Base-by-base conservation (phyloP, 1,140 invertebrate species). In the Drosophila prosaltans region DNA sequence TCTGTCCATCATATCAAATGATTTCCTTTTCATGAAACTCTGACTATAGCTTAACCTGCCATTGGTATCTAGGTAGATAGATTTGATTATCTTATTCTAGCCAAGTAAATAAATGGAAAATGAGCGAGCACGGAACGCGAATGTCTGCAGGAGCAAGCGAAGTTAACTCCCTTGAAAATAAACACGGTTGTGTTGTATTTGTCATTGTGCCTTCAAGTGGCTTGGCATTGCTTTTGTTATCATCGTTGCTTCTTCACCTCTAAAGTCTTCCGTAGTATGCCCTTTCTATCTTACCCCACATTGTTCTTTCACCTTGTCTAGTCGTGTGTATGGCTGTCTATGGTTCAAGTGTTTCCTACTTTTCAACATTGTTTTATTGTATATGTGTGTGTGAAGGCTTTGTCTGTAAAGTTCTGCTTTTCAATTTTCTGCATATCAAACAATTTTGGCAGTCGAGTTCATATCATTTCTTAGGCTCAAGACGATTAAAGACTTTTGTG, bases 161-260 rank as follows among this genome's bases (percentile, higher is more conserved):
- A 92, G 68, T 74, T 78, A 66, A 65, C 65, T 93, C 92, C 77
- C 94, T 92, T 86, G 94, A 94, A 55, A 94, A 90, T 78, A 94
- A 24, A 48, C 45, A 21, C 16, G 45, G 8, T 16, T 48, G 45
- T 48, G 45, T 51, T 94, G 94, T 94, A 80, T 78, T 76, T 80
- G 72, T 86, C 72, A 94, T 92, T 39, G 93, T 93, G 11, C 93
- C 32, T 75, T 92, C 74, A 93, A 93, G 83, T 93, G 93, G 77
- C 65, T 74, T 74, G 72, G 80, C 73, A 74, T 81, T 82, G 78
- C 81, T 75, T 65, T 62, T 78, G 43, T 41, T 30, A 43, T 58
- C 45, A 39, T 57, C 41, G 3, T 66, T 43, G 51, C 39, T 61
- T 54, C 54, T 66, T 36, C 32, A 65, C 41, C 36, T 48, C n/a